Conservation (phyloP, 2,888 invertebrate genomes). For the Macrosiphum euphorbiae region DNA sequence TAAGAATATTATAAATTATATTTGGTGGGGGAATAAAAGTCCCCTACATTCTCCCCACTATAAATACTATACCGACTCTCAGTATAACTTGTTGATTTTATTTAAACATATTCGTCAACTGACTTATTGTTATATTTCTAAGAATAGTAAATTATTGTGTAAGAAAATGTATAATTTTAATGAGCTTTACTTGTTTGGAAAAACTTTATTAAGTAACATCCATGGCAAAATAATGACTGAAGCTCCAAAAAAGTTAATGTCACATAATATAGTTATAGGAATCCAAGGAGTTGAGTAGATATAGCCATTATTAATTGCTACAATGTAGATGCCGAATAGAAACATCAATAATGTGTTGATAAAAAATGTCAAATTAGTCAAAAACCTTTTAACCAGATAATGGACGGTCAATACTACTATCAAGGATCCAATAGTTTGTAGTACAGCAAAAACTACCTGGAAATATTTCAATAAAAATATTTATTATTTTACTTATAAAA, state of each 20-base stretch:
- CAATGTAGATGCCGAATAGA: slow-evolving; percentile 54
- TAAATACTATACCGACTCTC: no score
- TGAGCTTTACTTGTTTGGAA: slow-evolving; percentile 23
- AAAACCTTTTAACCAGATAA: slow-evolving; percentile 59
- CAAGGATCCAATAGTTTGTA: slow-evolving; percentile 59
- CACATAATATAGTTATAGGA: background rate
- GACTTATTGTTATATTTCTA: no score
- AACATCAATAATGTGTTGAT: slow-evolving; percentile 48
- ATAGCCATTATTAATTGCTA: background rate
- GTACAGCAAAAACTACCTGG: background rate
- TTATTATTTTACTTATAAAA: background rate
- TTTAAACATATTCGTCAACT: no score
- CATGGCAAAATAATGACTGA: background rate
- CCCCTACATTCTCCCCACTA: no score
- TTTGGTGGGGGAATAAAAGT: no score
- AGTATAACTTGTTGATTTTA: no score
- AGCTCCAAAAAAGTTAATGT: background rate
- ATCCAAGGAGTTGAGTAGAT: background rate
- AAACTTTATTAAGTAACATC: slow-evolving; percentile 31
- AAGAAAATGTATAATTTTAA: no score
- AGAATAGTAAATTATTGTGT: no score
- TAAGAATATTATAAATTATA: no score
- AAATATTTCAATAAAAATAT: background rate
- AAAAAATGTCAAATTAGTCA: slow-evolving; percentile 61
- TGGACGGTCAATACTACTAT: slow-evolving; percentile 57